Percentiles rank a stretch among this genome's conserved stretches.
These are phyloP conservation scores for Ctena decussata DNA, from an alignment of 2,888 invertebrate genomes.

Conservation along the genomic window DNA sequence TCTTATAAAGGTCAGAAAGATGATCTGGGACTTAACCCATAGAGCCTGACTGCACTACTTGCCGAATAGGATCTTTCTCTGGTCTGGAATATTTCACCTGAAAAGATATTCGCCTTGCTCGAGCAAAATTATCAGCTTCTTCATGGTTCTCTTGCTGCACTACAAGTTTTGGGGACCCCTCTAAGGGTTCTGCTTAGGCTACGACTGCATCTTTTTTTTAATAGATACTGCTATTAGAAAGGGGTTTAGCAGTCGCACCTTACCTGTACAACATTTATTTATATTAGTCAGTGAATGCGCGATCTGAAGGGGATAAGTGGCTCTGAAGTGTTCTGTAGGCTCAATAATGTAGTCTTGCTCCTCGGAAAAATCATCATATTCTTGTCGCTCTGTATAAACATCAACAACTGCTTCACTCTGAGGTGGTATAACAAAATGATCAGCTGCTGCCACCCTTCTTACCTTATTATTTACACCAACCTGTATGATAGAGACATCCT, in stretches of 20 bases:
- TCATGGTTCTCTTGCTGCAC: not conserved
- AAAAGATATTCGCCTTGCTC: not conserved
- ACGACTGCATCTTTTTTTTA: slow-evolving; percentile 16
- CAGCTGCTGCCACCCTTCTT: slow-evolving; percentile 15
- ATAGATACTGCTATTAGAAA: not conserved
- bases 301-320: not conserved
- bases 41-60: not conserved
- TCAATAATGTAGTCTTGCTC: slow-evolving; percentile 3
- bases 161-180: not conserved
- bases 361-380: not conserved
- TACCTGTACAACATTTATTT: not conserved
- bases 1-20: too few species aligned
- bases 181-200: slow-evolving; percentile 20
- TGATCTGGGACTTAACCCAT: not conserved
- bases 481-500: slow-evolving; percentile 10
- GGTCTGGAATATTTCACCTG: too few species aligned
- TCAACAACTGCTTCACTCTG: slow-evolving; percentile 14
- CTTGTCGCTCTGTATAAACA: slow-evolving; percentile 15
- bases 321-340: slow-evolving; percentile 12
- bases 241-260: slow-evolving; percentile 3
- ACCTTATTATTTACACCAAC: not conserved
- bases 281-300: slow-evolving; percentile 9
- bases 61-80: not conserved
- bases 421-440: slow-evolving; percentile 5
- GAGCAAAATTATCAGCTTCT: not conserved